Percentiles rank a stretch among this genome's conserved stretches.
phyloP scores from a whole-genome alignment of 2,888 invertebrate species.

The Mesorhabditis belari region DNA sequence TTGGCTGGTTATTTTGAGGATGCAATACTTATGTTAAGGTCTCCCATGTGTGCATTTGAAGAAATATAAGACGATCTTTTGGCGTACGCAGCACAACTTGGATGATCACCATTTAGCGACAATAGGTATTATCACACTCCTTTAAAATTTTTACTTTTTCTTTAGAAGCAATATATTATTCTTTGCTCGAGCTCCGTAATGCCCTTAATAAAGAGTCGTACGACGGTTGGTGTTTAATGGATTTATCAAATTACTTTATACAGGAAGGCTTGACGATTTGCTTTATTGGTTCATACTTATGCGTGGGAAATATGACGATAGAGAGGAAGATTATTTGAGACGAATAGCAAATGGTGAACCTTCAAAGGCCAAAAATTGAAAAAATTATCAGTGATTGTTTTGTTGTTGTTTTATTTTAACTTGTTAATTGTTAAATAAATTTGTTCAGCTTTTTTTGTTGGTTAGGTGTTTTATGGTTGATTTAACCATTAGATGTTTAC shows the following conservation, averaged over 20 bases:
- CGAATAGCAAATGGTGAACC: neutral
- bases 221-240: constrained; percentile 4
- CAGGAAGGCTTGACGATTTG: constrained; percentile 39
- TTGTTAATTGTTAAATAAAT: no score
- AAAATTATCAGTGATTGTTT: no score
- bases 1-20: neutral
- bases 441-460: no score
- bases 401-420: no score
- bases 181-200: constrained; percentile 34
- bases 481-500: no score
- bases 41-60: constrained; percentile 54
- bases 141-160: constrained; percentile 33
- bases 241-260: neutral
- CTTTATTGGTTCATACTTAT: constrained; percentile 49
- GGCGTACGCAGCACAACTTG: constrained; percentile 55
- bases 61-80: constrained; percentile 55
- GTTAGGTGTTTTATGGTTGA: no score
- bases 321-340: neutral
- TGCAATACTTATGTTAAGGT: constrained; percentile 11
- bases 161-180: constrained; percentile 58
- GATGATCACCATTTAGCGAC: constrained; percentile 11
- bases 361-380: no score
- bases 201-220: constrained; percentile 11
- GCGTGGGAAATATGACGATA: constrained; percentile 8
- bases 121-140: neutral